A percentile compares a stretch with the other conserved stretches of the same genome.
These are phyloP conservation scores for Epinephelus awoara DNA, from an alignment of 2,797 vertebrate species.

Conservation along the genomic window DNA sequence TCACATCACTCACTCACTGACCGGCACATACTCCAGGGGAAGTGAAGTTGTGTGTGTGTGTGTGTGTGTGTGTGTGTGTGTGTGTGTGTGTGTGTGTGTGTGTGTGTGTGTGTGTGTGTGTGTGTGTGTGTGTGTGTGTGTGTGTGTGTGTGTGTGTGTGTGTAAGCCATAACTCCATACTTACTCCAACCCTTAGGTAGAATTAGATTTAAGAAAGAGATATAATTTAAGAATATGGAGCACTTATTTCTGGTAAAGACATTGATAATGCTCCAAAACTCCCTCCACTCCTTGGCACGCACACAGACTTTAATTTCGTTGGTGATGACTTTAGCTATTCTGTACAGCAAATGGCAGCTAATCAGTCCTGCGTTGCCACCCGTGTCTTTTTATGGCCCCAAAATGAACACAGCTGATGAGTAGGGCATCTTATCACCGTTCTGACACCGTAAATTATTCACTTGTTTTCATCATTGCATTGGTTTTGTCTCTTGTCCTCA, in stretches of 20 bases:
- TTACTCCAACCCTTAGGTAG: slow-evolving; percentile 47
- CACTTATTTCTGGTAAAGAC: slow-evolving; percentile 49
- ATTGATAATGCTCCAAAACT: slow-evolving; percentile 31
- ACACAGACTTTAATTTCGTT: slow-evolving; percentile 65
- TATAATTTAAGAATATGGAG: slow-evolving; percentile 35
- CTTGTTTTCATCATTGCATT: slow-evolving; percentile 41
- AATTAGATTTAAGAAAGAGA: slow-evolving; percentile 55
- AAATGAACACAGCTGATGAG: slow-evolving; percentile 54
- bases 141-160: slow-evolving; percentile 15
- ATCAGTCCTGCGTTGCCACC: slow-evolving; percentile 61
- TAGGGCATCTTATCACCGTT: slow-evolving; percentile 46
- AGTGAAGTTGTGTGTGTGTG: slow-evolving; percentile 21
- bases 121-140: slow-evolving; percentile 16
- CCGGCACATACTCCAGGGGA: slow-evolving; percentile 26
- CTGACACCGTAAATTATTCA: slow-evolving; percentile 50
- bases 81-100: slow-evolving; percentile 15
- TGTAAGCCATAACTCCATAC: slow-evolving; percentile 34
- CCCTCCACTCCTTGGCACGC: slow-evolving; percentile 28
- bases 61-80: slow-evolving; percentile 7
- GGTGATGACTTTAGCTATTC: slow-evolving; percentile 67
- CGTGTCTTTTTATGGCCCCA: slow-evolving; percentile 52
- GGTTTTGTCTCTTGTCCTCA: not conserved
- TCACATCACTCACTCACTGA: slow-evolving; percentile 57
- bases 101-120: slow-evolving; percentile 15
- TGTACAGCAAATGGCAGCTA: slow-evolving; percentile 64